A percentile compares a stretch with the other conserved stretches of the same genome.
Evolutionary conservation across 2,113 vertebrate species (phyloP).

Genomic region (Phylloscopus trochiloides): DNA sequence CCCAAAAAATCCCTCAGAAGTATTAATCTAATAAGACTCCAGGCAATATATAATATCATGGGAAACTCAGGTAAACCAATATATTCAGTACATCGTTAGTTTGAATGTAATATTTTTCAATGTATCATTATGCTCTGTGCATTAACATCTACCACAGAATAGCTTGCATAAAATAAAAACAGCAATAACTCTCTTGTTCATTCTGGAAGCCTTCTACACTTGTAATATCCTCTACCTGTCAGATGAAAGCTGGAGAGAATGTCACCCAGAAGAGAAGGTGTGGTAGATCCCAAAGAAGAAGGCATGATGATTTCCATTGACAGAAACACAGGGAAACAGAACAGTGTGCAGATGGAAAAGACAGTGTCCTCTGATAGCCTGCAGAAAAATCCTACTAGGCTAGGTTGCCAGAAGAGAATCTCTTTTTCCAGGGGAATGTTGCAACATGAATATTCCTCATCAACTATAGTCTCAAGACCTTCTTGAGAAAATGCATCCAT

Average conservation of each 20-base stretch:
- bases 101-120: background rate
- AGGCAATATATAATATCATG: background rate
- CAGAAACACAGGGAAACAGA: background rate
- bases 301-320: background rate
- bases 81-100: background rate
- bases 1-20: background rate
- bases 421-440: background rate
- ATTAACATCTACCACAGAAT: background rate
- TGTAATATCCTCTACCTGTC: background rate
- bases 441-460: background rate
- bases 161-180: background rate
- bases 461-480: background rate
- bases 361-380: background rate
- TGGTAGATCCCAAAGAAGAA: background rate
- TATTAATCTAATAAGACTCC: slow-evolving; percentile 12
- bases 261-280: background rate
- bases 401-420: background rate
- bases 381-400: background rate
- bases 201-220: background rate
- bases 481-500: background rate
- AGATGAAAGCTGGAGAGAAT: background rate
- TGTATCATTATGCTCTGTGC: background rate
- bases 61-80: background rate
- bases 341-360: background rate
- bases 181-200: background rate